Evolutionary conservation across 2,888 invertebrate genomes (phyloP), one percentile per base, ranked within the genome.

Genomic region (Auanema freiburgensis): DNA sequence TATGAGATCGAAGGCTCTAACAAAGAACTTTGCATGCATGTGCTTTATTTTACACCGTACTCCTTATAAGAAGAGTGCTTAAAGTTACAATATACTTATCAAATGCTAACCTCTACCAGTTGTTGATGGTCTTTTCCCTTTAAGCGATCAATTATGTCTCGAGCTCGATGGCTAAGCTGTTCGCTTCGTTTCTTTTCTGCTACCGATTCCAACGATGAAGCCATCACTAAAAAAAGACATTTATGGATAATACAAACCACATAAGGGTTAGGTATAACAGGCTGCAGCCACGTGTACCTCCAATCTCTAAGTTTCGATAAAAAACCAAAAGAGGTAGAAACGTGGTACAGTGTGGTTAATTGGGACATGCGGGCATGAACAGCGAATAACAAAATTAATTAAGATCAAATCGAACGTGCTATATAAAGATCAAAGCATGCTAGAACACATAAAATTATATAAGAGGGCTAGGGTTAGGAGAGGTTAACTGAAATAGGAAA

Each of bases 121-220:
- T 74, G 70, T 16, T 71, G 67, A 25, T 70, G 66, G 14, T 69
- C 68, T 5, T 56, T 25, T 1, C 54, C 63, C 1, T 64, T 65
- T 10, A 73, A 53, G 52, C 60, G 56, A 1, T 59, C 61, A 25
- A 73, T 62, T n/a, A 73, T 53, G 14, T 67, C 65, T 21, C 66
- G 46, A 10, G 73, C 71, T 23, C 68, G 64, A 21, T 62, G 54
- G 25, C 66, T 57, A 21, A 73, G 21, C 16, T 51, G 53, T 42
- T 65, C 60, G 41, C 44, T 61, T 40, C 63, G 42, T 40, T 65
- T 71, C 44, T 74, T 69, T 55, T 74, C 69, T 6, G 54, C 67
- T 33, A 75, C 66, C 6, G 71, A 71, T 57, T 75, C 75, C 63
- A 75, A 25, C 8, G 72, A 72, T 4, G 73, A 71, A 6, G 75